phyloP scores from a whole-genome alignment of 2,797 vertebrate genomes.

The Menidia menidia region DNA sequence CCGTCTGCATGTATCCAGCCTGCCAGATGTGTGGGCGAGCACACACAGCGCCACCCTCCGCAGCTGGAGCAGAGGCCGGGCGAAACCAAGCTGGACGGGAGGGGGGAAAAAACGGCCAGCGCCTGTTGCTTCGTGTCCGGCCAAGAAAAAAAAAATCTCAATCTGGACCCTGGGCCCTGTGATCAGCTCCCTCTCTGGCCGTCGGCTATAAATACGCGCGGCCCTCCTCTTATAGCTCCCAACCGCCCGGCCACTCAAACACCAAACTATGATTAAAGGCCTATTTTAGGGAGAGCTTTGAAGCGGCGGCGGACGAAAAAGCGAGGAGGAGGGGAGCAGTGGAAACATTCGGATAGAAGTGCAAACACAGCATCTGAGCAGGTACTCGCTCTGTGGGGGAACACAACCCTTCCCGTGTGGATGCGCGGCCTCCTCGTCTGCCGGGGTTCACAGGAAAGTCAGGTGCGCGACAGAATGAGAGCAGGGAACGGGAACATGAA shows the following conservation, averaged over 20 bases:
- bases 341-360: slow-evolving; percentile 42
- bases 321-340: slow-evolving; percentile 54
- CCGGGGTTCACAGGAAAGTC: slow-evolving; percentile 59
- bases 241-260: slow-evolving; percentile 75
- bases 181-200: slow-evolving; percentile 63
- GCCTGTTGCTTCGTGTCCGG: slow-evolving; percentile 47
- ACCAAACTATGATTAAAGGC: slow-evolving; percentile 84
- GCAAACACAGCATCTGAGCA: slow-evolving; percentile 31
- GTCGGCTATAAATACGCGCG: slow-evolving; percentile 80
- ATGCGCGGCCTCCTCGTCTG: slow-evolving; percentile 54
- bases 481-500: slow-evolving; percentile 44
- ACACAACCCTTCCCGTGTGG: slow-evolving; percentile 35
- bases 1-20: background rate
- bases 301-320: slow-evolving; percentile 72
- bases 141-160: slow-evolving; percentile 49
- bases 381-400: slow-evolving; percentile 57
- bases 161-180: slow-evolving; percentile 51
- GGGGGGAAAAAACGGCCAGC: background rate
- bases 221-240: slow-evolving; percentile 80
- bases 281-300: slow-evolving; percentile 84
- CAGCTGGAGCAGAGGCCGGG: slow-evolving; percentile 19
- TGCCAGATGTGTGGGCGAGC: slow-evolving; percentile 1
- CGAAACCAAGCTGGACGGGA: slow-evolving; percentile 20
- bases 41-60: slow-evolving; percentile 24
- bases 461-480: slow-evolving; percentile 77